Percentiles rank a stretch among this genome's conserved stretches.
Conservation (phyloP, 1,140 invertebrate species). For the Agrilus planipennis region DNA sequence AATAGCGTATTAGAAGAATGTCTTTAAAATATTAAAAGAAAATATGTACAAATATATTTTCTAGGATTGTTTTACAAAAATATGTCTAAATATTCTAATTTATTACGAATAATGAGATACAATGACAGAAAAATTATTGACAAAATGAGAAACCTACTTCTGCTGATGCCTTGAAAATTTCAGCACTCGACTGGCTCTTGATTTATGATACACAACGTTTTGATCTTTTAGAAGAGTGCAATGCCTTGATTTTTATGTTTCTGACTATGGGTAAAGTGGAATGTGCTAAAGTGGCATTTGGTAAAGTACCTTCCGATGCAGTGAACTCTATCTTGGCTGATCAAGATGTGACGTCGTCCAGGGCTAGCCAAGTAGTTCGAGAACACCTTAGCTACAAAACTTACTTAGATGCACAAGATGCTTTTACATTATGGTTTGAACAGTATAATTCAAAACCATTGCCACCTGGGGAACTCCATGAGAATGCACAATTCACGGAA, state of each 20-base stretch:
- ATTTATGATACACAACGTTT: conserved; percentile 65
- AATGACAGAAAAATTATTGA: no score
- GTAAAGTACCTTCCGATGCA: conserved; percentile 53
- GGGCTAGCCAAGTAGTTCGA: conserved; percentile 48
- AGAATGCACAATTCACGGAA: conserved; percentile 68
- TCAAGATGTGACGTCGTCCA: conserved; percentile 39
- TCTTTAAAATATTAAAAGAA: no score
- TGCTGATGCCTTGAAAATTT: conserved; percentile 65
- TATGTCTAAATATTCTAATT: no score
- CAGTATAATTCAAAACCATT: conserved; percentile 67
- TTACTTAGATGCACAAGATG: conserved; percentile 73
- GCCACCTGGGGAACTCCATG: conserved; percentile 42
- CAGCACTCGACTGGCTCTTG: conserved; percentile 77
- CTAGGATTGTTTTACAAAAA: no score
- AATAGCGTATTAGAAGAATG: no score
- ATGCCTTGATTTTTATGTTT: conserved; percentile 79
- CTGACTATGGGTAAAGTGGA: conserved; percentile 52
- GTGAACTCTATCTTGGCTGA: conserved; percentile 45
- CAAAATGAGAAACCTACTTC: no score
- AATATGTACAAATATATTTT: no score
- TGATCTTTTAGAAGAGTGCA: conserved; percentile 74
- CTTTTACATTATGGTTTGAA: conserved; percentile 80
- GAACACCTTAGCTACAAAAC: conserved; percentile 69
- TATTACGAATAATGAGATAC: no score
- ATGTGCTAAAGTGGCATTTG: conserved; percentile 55